Evolutionary conservation across 1,140 invertebrate genomes (phyloP), one percentile per base, ranked within the genome.

Genomic region (Trichomalopsis sarcophagae): DNA sequence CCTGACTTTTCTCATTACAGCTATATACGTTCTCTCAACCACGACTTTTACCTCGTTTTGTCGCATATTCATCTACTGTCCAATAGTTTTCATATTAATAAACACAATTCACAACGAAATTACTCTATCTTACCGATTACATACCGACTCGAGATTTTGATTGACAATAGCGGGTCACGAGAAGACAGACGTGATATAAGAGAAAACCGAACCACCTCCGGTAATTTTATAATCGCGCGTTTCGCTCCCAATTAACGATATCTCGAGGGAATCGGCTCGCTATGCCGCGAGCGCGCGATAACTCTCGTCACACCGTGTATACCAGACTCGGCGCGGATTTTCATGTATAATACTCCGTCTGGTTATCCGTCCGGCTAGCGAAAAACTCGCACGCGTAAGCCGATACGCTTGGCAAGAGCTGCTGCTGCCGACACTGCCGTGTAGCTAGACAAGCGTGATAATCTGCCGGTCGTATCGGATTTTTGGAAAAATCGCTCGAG

Each of bases 371-470:
- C 40, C 14, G 44, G 14, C 62, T 21, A 68, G 75, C 44, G 82
- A 83, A 83, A 76, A 76, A 83, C 36, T 27, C 30, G 66, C 69
- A 21, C 68, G 6, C 44, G 84, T 84, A 84, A 84, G 30, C n/a
- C 78, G 77, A 84, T 81, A 84, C 71, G 84, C 69, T 84, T 81
- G 44, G 47, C 0, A 17, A 36, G 21, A n/a, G 17, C 27, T 23
- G 27, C 33, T 23, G 21, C n/a, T 74, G 68, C 17, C 76, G 27
- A 27, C 27, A 44, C 47, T 68, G 5, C 17, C 27, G 23, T 14
- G 30, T 33, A 79, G 68, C 83, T 84, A 84, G 83, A 80, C 77
- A 84, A 84, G 66, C 83, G 77, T 84, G 47, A 84, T 79, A 80
- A 84, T 84, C 76, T 80, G 77, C 36, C 11, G 71, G 23, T 3